Conservation (phyloP, 30 jellyfish, hydroid and myxozoan genomes). For the Catostylus mosaicus region DNA sequence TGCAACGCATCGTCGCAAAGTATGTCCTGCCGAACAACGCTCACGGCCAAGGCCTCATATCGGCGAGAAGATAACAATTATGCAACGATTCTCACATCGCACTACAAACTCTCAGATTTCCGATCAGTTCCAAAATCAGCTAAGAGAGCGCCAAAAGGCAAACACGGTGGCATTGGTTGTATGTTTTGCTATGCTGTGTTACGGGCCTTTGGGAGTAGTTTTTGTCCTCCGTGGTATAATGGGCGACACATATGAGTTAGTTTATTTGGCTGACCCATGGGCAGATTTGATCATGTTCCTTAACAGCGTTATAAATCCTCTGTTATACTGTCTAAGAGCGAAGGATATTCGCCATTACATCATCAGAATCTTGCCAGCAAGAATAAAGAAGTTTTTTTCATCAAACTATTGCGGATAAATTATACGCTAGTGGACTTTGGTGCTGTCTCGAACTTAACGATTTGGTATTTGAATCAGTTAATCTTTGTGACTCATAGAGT, state of each 20-base stretch:
- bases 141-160: slow-evolving; percentile 22
- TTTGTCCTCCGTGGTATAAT: slow-evolving; percentile 41
- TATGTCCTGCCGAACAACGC: neutral
- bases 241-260: slow-evolving; percentile 48
- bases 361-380: slow-evolving; percentile 12
- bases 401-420: neutral
- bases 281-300: slow-evolving; percentile 44
- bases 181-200: slow-evolving; percentile 17
- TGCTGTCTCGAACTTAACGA: neutral
- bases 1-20: slow-evolving; percentile 35
- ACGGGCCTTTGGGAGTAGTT: slow-evolving; percentile 27
- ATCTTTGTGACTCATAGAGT: too few species aligned
- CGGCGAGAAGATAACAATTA: neutral
- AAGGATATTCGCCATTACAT: slow-evolving; percentile 40
- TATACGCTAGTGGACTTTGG: neutral
- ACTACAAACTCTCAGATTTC: neutral
- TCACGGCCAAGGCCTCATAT: neutral
- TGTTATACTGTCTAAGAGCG: slow-evolving; percentile 39
- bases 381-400: neutral
- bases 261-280: slow-evolving; percentile 55
- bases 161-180: slow-evolving; percentile 38
- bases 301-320: slow-evolving; percentile 33
- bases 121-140: slow-evolving; percentile 3
- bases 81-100: slow-evolving; percentile 1
- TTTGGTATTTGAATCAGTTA: too few species aligned